Percentiles rank a stretch among this genome's conserved stretches.
Conservation (phyloP, 1,140 invertebrate genomes). For the Zaprionus ornatus region DNA sequence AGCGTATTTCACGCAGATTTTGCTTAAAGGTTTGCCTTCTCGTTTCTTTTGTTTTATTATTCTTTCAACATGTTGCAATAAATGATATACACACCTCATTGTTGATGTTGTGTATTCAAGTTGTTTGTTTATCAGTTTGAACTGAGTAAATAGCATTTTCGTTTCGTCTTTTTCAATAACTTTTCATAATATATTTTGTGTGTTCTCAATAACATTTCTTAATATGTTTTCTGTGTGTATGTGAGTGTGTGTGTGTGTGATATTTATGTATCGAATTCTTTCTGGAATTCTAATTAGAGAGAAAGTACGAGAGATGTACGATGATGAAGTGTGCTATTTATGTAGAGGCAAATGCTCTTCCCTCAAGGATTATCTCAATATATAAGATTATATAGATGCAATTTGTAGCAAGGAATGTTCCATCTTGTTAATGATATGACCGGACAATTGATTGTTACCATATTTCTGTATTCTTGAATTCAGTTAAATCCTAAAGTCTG, state of each 20-base stretch:
- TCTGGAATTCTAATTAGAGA: constrained; percentile 61
- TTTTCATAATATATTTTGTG: constrained; percentile 73
- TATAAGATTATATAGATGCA: background rate
- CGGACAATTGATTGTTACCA: background rate
- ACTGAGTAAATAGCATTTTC: constrained; percentile 68
- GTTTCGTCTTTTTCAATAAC: constrained; percentile 66
- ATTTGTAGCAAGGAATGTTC: background rate
- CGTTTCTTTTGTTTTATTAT: constrained; percentile 37
- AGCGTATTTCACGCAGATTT: constrained; percentile 56
- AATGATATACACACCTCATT: constrained; percentile 69
- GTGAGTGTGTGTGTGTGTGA: constrained; percentile 14
- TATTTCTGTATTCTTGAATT: background rate
- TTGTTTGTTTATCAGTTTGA: constrained; percentile 64
- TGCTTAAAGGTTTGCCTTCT: constrained; percentile 35
- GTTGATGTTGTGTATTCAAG: constrained; percentile 67
- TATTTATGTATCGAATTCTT: constrained; percentile 56
- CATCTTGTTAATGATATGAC: background rate
- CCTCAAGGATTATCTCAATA: background rate
- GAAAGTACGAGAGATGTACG: constrained; percentile 48
- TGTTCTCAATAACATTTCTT: constrained; percentile 65
- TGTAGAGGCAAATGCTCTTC: constrained; percentile 39
- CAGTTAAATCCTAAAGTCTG: background rate
- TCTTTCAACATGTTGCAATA: constrained; percentile 70
- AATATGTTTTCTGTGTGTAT: constrained; percentile 43
- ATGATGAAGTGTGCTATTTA: constrained; percentile 31